phyloP scores from a whole-genome alignment of 2,888 invertebrate genomes.

The Cheilosia scutellata region DNA sequence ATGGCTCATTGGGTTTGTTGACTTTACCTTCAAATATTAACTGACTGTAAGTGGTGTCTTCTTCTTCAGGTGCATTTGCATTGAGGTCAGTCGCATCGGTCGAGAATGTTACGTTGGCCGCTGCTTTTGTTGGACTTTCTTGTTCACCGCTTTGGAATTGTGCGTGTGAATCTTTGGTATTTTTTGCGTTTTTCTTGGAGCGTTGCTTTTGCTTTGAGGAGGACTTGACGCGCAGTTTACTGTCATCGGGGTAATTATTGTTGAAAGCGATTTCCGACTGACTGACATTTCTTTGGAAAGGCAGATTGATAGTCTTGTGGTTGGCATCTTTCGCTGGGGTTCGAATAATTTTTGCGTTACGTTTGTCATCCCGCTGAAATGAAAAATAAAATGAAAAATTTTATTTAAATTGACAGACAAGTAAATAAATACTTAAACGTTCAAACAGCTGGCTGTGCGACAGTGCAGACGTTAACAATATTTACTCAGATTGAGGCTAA shows the following conservation, averaged over 20 bases:
- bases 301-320: constrained; percentile 29
- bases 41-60: constrained; percentile 69
- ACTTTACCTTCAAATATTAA: constrained; percentile 58
- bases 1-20: constrained; percentile 54
- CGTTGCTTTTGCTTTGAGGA: constrained; percentile 54
- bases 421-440: constrained; percentile 20
- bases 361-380: constrained; percentile 61
- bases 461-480: constrained; percentile 39
- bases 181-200: constrained; percentile 53
- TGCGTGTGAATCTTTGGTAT: constrained; percentile 60
- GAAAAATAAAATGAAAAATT: constrained; percentile 11
- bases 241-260: constrained; percentile 49
- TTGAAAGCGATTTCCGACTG: constrained; percentile 34
- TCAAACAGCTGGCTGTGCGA: constrained; percentile 20
- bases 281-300: constrained; percentile 60
- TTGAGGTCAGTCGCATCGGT: constrained; percentile 59
- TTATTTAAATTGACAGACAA: constrained; percentile 17
- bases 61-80: constrained; percentile 63
- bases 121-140: constrained; percentile 27
- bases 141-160: constrained; percentile 51
- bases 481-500: constrained; percentile 63
- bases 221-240: constrained; percentile 48
- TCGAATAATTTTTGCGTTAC: constrained; percentile 63
- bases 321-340: constrained; percentile 38
- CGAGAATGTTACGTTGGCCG: constrained; percentile 45